Evolutionary conservation across 2,888 invertebrate genomes (phyloP).

Genomic region (Eristalis tenax): DNA sequence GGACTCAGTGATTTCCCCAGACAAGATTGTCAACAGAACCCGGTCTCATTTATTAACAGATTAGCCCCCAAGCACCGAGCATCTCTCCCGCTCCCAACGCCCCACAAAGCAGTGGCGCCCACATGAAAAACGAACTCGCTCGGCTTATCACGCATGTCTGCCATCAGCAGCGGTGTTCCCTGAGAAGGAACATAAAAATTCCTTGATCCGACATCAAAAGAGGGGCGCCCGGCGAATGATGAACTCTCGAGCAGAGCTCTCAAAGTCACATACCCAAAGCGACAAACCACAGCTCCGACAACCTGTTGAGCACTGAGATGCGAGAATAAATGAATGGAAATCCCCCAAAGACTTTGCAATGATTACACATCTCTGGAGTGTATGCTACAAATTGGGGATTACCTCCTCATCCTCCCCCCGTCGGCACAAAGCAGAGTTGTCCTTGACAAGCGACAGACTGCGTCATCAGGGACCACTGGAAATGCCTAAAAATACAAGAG

Average conservation of each 20-base stretch:
- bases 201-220: slow-evolving; percentile 32
- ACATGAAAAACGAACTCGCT: slow-evolving; percentile 32
- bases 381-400: slow-evolving; percentile 67
- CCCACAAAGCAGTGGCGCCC: background rate
- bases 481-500: slow-evolving; percentile 51
- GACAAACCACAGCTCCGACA: slow-evolving; percentile 30
- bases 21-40: background rate
- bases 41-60: background rate
- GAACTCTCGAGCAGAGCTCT: slow-evolving; percentile 21
- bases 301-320: slow-evolving; percentile 54
- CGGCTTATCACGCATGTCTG: slow-evolving; percentile 36
- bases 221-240: slow-evolving; percentile 13
- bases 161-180: slow-evolving; percentile 17
- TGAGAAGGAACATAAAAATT: slow-evolving; percentile 3
- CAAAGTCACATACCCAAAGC: slow-evolving; percentile 31
- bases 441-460: background rate
- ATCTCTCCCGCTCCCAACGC: background rate
- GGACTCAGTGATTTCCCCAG: background rate
- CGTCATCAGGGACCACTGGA: slow-evolving; percentile 25
- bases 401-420: slow-evolving; percentile 18
- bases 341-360: slow-evolving; percentile 68
- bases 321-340: slow-evolving; percentile 67
- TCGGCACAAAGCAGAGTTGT: background rate
- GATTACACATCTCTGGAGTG: slow-evolving; percentile 69
- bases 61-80: background rate